Percentiles rank a stretch among this genome's conserved stretches.
phyloP scores from a whole-genome alignment of 2,888 invertebrate genomes.

The Hirtodrosophila histrioides region DNA sequence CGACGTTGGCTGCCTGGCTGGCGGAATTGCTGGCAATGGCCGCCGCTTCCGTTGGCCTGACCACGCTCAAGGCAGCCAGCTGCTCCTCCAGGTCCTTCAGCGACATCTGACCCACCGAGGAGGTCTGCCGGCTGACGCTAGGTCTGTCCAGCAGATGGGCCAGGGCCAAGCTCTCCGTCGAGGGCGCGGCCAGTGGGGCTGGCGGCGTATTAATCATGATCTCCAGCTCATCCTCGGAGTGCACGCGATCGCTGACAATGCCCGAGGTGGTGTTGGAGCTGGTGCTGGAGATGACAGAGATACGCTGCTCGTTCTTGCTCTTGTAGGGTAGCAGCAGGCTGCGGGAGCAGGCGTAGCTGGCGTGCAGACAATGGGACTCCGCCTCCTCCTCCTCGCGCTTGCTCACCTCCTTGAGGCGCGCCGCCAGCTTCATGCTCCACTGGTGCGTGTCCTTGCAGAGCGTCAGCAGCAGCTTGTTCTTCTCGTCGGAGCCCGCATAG shows the following conservation, averaged over 20 bases:
- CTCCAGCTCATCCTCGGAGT: constrained; percentile 96
- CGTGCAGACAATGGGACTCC: constrained; percentile 88
- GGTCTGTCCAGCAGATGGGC: constrained; percentile 89
- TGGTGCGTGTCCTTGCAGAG: constrained; percentile 97
- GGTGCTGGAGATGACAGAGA: constrained; percentile 95
- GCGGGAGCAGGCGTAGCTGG: constrained; percentile 90
- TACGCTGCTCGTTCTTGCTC: constrained; percentile 91
- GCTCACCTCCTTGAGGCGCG: constrained; percentile 92
- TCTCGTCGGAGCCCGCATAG: constrained; percentile 96
- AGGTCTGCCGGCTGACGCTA: constrained; percentile 86
- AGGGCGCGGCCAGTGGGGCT: constrained; percentile 89
- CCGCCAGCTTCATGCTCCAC: constrained; percentile 96
- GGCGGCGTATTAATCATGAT: constrained; percentile 93
- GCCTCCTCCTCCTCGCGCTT: constrained; percentile 94
- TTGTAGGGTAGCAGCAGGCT: constrained; percentile 87
- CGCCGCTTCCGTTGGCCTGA: constrained; percentile 64
- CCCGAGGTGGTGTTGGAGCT: constrained; percentile 99
- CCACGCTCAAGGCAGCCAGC: constrained; percentile 83
- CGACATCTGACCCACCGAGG: constrained; percentile 85
- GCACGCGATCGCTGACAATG: constrained; percentile 97
- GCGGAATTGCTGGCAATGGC: constrained; percentile 37
- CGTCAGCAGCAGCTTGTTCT: constrained; percentile 94
- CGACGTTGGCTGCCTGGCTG: constrained; percentile 1
- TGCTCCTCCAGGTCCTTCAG: constrained; percentile 84
- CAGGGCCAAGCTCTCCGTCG: constrained; percentile 92